Evolutionary conservation across 53 echinoderm and acorn worm species (phyloP).

Genomic region (Echinometra lucunter): DNA sequence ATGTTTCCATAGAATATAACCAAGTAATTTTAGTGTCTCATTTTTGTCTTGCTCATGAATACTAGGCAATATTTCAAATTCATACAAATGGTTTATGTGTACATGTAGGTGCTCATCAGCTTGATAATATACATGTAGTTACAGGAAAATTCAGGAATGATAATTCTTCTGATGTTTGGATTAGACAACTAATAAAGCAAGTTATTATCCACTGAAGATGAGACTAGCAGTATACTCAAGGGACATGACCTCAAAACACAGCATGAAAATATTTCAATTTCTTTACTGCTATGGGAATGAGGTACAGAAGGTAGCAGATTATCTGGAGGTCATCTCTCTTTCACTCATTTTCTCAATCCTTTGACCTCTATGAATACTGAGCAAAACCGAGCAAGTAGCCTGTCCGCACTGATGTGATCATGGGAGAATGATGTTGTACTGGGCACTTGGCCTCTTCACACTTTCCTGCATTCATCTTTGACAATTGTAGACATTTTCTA

Average conservation of each 20-base stretch:
- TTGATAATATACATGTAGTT: too few species aligned
- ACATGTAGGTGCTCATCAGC: too few species aligned
- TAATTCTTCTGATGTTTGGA: neutral
- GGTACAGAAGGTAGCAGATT: constrained; percentile 6
- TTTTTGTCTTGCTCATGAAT: too few species aligned
- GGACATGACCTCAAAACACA: constrained; percentile 48
- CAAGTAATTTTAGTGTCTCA: too few species aligned
- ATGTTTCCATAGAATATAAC: too few species aligned
- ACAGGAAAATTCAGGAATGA: too few species aligned
- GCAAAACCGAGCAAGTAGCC: neutral
- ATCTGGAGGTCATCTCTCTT: constrained; percentile 32
- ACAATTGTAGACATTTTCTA: neutral
- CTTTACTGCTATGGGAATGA: neutral
- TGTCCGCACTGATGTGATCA: neutral
- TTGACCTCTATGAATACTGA: neutral
- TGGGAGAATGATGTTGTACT: constrained; percentile 24
- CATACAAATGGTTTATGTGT: too few species aligned
- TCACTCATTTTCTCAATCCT: neutral
- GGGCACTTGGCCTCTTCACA: constrained; percentile 39
- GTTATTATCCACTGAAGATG: neutral
- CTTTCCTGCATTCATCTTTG: neutral
- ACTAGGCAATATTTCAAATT: too few species aligned
- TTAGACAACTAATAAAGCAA: neutral
- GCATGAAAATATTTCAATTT: constrained; percentile 44
- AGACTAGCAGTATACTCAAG: constrained; percentile 22